Percentiles rank a stretch among this genome's conserved stretches.
phyloP scores from a whole-genome alignment of 2,888 invertebrate species.

The Cataglyphis altisquamis region DNA sequence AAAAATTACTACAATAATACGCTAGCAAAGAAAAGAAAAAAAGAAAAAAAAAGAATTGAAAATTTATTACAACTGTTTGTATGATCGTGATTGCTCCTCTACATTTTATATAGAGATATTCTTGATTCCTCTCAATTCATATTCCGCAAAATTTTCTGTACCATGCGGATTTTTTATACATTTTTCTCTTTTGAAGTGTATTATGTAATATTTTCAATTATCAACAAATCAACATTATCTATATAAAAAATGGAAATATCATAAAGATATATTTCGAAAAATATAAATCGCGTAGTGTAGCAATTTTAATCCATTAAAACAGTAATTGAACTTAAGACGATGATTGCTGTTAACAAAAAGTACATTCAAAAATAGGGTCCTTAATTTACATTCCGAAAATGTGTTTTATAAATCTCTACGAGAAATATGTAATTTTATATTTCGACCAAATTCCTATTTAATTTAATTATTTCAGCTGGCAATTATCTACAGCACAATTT shows the following conservation, averaged over 20 bases:
- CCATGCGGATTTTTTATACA: conserved; percentile 75
- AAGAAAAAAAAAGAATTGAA: conserved; percentile 29
- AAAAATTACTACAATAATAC: conserved; percentile 73
- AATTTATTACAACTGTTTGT: conserved; percentile 65
- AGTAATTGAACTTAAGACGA: not conserved
- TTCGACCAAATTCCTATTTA: not conserved
- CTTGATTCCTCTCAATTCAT: conserved; percentile 59
- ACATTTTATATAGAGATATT: conserved; percentile 66
- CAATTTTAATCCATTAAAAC: not conserved
- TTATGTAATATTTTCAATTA: conserved; percentile 14
- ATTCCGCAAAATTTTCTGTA: conserved; percentile 67
- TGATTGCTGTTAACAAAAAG: not conserved
- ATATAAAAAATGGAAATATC: not conserved
- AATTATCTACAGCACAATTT: not conserved
- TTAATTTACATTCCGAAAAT: not conserved
- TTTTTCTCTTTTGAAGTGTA: conserved; percentile 58
- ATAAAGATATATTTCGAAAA: conserved; percentile 24
- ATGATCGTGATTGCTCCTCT: conserved; percentile 76
- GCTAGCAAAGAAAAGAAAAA: conserved; percentile 68
- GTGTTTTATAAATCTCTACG: not conserved
- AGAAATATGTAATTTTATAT: not conserved
- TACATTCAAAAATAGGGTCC: not conserved
- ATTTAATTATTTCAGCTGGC: not conserved
- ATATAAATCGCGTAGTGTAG: not conserved
- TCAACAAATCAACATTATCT: not conserved